These are phyloP conservation scores for Motacilla tschutschensis DNA, from an alignment of 2,113 vertebrate genomes.

Conservation along the genomic window DNA sequence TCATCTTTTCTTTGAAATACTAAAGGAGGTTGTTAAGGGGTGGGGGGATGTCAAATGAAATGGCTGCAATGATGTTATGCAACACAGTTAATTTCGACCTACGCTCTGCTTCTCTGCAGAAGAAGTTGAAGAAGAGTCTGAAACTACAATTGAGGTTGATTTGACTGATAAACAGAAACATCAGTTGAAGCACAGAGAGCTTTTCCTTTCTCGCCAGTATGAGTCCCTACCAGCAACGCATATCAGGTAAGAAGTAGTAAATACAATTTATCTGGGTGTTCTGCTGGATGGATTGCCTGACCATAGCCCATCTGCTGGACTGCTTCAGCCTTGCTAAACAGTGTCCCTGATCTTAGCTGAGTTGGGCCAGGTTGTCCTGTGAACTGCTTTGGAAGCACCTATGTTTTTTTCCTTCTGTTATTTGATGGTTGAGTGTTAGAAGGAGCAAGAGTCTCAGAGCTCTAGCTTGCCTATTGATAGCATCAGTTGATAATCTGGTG, in stretches of 20 bases:
- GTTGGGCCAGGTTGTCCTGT: not conserved
- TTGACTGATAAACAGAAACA: slow-evolving; percentile 97
- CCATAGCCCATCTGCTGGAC: not conserved
- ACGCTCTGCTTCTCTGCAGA: slow-evolving; percentile 77
- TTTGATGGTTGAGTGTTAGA: not conserved
- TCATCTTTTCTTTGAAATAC: slow-evolving; percentile 9
- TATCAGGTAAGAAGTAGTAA: slow-evolving; percentile 81
- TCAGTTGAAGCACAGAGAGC: slow-evolving; percentile 94
- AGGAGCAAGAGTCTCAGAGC: not conserved
- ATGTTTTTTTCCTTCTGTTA: not conserved
- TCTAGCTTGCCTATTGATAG: not conserved
- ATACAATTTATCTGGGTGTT: not conserved
- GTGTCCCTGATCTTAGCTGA: not conserved
- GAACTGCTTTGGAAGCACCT: not conserved
- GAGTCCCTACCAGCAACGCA: slow-evolving; percentile 94
- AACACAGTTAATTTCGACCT: slow-evolving; percentile 50
- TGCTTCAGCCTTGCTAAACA: not conserved
- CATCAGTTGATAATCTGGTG: not conserved
- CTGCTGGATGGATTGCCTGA: not conserved
- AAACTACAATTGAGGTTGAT: slow-evolving; percentile 86
- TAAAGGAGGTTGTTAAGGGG: slow-evolving; percentile 24
- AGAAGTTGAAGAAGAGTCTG: slow-evolving; percentile 96
- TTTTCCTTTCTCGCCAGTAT: slow-evolving; percentile 94
- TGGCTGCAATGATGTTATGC: slow-evolving; percentile 31
- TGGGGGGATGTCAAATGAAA: slow-evolving; percentile 19